Conservation (phyloP, 1,140 invertebrate species). For the Gyrodactylus bullatarudis region DNA sequence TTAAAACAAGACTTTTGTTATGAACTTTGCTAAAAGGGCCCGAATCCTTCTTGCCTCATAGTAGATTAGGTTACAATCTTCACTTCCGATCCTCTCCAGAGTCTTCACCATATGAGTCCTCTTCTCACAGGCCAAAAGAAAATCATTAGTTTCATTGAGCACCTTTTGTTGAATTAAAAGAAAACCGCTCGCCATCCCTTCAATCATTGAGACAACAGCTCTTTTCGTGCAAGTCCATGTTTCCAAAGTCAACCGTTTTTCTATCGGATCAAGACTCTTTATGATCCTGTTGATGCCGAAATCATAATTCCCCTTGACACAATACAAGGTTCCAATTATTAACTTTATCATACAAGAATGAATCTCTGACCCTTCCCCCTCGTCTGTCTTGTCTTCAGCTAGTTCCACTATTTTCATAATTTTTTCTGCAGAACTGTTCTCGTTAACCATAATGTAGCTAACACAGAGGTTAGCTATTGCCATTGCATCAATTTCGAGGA, state of each 20-base stretch:
- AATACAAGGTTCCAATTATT: conserved; percentile 84
- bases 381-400: conserved; percentile 50
- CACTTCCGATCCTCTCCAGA: no score
- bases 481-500: conserved; percentile 58
- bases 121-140: no score
- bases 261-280: conserved; percentile 69
- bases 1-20: no score
- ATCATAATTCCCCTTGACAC: conserved; percentile 91
- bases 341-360: conserved; percentile 94
- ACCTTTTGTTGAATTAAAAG: not conserved
- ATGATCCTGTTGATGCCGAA: conserved; percentile 90
- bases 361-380: conserved; percentile 68
- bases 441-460: conserved; percentile 89
- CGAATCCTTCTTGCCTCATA: not conserved
- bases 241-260: conserved; percentile 67
- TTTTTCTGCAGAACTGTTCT: conserved; percentile 94
- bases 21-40: not conserved
- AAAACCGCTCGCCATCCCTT: not conserved
- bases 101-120: no score
- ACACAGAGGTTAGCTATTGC: conserved; percentile 90
- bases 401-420: conserved; percentile 92
- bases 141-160: no score
- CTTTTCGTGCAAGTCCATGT: conserved; percentile 41
- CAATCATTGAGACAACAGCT: not conserved
- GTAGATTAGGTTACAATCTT: no score